A percentile compares a stretch with the other conserved stretches of the same genome.
Evolutionary conservation across 2,113 vertebrate species (phyloP).

Genomic region (Nibea coibor): DNA sequence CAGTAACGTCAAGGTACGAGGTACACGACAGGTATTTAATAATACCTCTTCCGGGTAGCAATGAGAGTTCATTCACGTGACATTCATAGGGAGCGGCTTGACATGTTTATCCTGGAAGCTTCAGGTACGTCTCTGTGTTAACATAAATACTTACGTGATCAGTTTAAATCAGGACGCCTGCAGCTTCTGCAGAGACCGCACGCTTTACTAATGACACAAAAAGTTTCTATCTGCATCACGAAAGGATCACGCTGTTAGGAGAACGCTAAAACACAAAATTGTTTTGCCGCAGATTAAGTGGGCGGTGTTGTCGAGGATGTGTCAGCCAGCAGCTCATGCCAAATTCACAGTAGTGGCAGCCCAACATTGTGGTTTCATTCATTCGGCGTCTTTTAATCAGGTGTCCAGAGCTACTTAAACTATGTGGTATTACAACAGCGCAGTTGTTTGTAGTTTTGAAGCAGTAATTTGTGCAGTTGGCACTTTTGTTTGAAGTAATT

Average conservation of each 20-base stretch:
- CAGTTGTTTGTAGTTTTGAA: not conserved
- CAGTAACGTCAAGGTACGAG: too few relatives aligned
- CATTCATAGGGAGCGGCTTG: not conserved
- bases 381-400: not conserved
- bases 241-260: constrained; percentile 14
- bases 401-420: not conserved
- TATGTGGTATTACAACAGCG: not conserved
- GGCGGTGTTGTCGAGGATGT: constrained; percentile 25
- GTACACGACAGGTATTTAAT: too few relatives aligned
- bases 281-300: constrained; percentile 16
- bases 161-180: not conserved
- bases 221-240: not conserved
- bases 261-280: not conserved
- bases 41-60: not conserved
- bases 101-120: not conserved
- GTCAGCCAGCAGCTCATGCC: constrained; percentile 26
- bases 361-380: constrained; percentile 3
- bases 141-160: not conserved
- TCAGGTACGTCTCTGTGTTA: constrained; percentile 8
- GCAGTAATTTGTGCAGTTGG: not conserved
- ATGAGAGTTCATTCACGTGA: not conserved
- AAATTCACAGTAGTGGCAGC: constrained; percentile 12
- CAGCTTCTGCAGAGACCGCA: not conserved
- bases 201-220: not conserved
- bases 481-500: not conserved